phyloP scores from a whole-genome alignment of 2,888 invertebrate genomes.

The Heliconius erato region DNA sequence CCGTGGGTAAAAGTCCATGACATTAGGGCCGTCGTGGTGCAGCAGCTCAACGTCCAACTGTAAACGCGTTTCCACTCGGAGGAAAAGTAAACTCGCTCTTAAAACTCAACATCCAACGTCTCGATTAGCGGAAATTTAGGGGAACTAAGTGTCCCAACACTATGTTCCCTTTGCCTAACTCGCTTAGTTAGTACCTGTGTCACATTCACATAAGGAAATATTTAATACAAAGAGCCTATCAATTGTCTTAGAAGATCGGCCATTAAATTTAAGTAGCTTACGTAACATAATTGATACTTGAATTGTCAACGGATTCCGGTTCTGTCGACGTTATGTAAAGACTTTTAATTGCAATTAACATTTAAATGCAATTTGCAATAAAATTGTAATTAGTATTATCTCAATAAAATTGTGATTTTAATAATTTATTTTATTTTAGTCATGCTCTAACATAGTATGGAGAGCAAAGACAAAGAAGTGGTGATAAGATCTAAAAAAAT shows the following conservation, averaged over 20 bases:
- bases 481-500: too few species aligned
- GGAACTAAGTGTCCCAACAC: too few species aligned
- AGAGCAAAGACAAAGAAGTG: too few species aligned
- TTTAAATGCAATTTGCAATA: background rate
- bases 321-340: constrained; percentile 6
- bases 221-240: background rate
- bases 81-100: too few species aligned
- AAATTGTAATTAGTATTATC: background rate
- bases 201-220: background rate
- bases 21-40: too few species aligned
- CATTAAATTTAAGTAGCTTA: background rate
- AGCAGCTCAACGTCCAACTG: too few species aligned
- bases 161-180: too few species aligned
- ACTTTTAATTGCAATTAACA: background rate
- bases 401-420: background rate
- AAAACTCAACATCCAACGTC: too few species aligned
- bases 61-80: too few species aligned
- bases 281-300: constrained; percentile 16
- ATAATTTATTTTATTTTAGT: background rate
- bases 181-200: background rate
- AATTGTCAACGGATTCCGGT: constrained; percentile 23
- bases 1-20: too few species aligned
- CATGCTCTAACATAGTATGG: background rate
- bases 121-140: too few species aligned
- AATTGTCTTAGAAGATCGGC: background rate